Percentiles rank a stretch among this genome's conserved stretches.
These are phyloP conservation scores for Helostoma temminkii DNA, from an alignment of 2,797 vertebrate genomes.

Conservation along the genomic window DNA sequence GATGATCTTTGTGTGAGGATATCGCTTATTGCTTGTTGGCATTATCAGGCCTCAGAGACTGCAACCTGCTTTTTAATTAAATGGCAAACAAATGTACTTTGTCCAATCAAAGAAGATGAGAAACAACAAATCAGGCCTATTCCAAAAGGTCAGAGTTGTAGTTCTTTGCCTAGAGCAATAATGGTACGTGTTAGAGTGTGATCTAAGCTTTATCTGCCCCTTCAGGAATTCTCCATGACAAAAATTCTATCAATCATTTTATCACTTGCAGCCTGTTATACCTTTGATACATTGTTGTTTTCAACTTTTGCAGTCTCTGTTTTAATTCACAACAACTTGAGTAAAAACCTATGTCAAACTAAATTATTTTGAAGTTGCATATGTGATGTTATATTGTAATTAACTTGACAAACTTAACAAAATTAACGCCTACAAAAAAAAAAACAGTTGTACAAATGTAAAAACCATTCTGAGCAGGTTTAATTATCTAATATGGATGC, in stretches of 20 bases:
- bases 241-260: not conserved
- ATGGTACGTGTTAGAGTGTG: not conserved
- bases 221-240: not conserved
- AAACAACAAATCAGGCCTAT: constrained; percentile 4
- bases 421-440: too few species aligned
- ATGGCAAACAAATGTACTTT: constrained; percentile 37
- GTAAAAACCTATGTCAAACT: too few species aligned
- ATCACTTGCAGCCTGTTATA: not conserved
- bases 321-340: too few species aligned
- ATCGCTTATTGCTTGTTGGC: not conserved
- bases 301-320: too few species aligned
- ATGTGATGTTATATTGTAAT: too few species aligned
- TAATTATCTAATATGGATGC: too few species aligned
- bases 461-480: too few species aligned
- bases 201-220: constrained; percentile 1
- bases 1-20: constrained; percentile 10
- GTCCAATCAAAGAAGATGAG: constrained; percentile 11
- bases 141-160: constrained; percentile 44
- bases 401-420: too few species aligned
- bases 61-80: constrained; percentile 44
- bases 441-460: too few species aligned
- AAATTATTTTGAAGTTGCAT: too few species aligned
- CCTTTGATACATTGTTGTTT: not conserved
- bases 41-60: not conserved
- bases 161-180: constrained; percentile 26